phyloP scores from a whole-genome alignment of 37 sponge, comb jelly and placozoan species.

The Ephydatia muelleri region DNA sequence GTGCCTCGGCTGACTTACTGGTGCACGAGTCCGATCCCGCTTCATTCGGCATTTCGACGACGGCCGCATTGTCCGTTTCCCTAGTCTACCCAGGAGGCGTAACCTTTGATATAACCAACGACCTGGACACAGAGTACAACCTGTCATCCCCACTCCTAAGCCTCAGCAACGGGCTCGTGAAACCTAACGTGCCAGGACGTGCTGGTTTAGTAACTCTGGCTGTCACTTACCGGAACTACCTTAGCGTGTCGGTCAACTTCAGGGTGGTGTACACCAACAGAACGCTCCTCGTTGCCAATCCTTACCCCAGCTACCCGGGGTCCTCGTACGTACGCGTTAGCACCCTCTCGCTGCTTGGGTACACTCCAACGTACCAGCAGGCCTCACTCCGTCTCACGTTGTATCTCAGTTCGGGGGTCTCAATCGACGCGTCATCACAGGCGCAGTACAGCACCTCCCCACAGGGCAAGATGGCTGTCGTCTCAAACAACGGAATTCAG shows the following conservation, averaged over 20 bases:
- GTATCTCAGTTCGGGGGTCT: not conserved
- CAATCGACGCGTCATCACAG: not conserved
- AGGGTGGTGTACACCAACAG: not conserved
- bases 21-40: not conserved
- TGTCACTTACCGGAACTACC: slow-evolving; percentile 23
- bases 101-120: not conserved
- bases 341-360: slow-evolving; percentile 30
- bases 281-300: slow-evolving; percentile 1
- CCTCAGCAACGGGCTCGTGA: not conserved
- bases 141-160: not conserved
- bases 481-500: not conserved
- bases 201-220: slow-evolving; percentile 1
- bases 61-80: not conserved
- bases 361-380: slow-evolving; percentile 30
- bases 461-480: not conserved
- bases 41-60: not conserved
- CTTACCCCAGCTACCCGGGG: slow-evolving; percentile 57
- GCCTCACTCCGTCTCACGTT: slow-evolving; percentile 23
- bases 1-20: not conserved
- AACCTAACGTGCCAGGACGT: not conserved
- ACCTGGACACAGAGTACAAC: not conserved
- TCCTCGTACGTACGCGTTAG: slow-evolving; percentile 16
- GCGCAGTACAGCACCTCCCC: not conserved
- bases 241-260: not conserved
- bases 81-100: not conserved